A percentile compares a stretch with the other conserved stretches of the same genome.
These are phyloP conservation scores for Anthoscopus minutus DNA, from an alignment of 2,113 vertebrate genomes.

Conservation along the genomic window DNA sequence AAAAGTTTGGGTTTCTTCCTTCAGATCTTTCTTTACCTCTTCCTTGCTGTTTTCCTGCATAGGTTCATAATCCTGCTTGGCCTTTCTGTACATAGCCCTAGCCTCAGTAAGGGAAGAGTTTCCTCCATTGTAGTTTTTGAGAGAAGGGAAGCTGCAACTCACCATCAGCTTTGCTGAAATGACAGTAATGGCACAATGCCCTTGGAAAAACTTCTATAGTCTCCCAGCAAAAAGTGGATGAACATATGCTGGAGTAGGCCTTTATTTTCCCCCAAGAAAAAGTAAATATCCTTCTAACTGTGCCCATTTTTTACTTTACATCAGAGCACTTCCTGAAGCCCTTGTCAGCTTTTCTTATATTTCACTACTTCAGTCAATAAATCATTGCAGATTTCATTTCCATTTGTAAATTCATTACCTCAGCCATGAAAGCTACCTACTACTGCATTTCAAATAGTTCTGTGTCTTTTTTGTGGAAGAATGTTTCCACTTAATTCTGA, in stretches of 20 bases:
- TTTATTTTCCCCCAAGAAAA: neutral
- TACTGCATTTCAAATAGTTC: neutral
- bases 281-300: neutral
- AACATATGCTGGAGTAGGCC: neutral
- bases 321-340: neutral
- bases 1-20: neutral
- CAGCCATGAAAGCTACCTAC: neutral
- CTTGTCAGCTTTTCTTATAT: constrained; percentile 16
- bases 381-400: constrained; percentile 12
- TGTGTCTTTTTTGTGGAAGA: neutral
- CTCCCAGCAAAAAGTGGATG: neutral
- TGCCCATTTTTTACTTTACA: neutral
- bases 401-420: constrained; percentile 6
- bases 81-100: neutral
- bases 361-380: constrained; percentile 19
- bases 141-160: neutral
- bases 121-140: neutral
- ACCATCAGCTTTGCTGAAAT: neutral
- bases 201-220: neutral
- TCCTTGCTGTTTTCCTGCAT: neutral
- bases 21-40: neutral
- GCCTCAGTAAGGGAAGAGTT: neutral
- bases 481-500: neutral
- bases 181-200: neutral
- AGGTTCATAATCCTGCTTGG: neutral